These are phyloP conservation scores for Mandrillus leucophaeus DNA, from an alignment of 2,113 vertebrate genomes.

Conservation along the genomic window DNA sequence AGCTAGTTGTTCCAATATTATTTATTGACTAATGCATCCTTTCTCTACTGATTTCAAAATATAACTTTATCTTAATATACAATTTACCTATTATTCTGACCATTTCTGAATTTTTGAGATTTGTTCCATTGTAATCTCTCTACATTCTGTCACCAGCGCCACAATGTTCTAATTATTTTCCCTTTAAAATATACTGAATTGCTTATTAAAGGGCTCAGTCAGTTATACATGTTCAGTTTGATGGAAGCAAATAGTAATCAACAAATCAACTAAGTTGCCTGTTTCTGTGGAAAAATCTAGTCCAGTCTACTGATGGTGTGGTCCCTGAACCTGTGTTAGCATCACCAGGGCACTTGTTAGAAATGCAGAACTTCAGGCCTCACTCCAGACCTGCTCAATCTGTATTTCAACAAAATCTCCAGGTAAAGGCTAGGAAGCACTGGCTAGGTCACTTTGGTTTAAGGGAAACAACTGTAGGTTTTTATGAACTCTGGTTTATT, in stretches of 20 bases:
- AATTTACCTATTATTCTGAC: background rate
- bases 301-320: background rate
- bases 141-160: background rate
- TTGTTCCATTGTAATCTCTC: background rate
- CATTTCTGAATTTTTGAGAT: background rate
- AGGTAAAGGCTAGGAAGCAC: background rate
- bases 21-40: background rate
- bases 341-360: background rate
- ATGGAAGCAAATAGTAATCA: background rate
- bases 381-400: background rate
- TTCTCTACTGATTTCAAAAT: constrained; percentile 5
- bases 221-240: background rate
- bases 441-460: background rate
- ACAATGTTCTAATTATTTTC: background rate
- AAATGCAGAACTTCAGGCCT: background rate
- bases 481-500: background rate
- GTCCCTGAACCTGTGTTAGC: background rate
- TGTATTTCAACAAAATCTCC: background rate
- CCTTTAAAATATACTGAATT: background rate
- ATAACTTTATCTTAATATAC: background rate
- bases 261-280: background rate
- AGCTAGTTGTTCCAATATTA: background rate
- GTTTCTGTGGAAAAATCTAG: background rate
- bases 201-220: background rate
- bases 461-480: background rate